These are phyloP conservation scores for Rhyacophila brunnea DNA, from an alignment of 1,140 invertebrate genomes.

Conservation along the genomic window DNA sequence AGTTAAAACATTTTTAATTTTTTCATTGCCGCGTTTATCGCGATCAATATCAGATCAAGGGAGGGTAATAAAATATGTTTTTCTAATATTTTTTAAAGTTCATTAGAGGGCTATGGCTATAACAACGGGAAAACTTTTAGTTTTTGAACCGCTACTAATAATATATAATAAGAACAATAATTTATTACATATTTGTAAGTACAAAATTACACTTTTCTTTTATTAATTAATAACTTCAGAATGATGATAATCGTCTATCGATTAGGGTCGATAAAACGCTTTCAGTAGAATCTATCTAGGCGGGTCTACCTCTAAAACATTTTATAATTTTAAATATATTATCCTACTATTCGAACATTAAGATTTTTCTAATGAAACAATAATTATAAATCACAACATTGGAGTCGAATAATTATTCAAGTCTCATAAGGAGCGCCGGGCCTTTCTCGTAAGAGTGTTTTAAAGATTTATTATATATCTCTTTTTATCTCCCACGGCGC, in stretches of 20 bases:
- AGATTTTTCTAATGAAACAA: conserved; percentile 33
- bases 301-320: conserved; percentile 28
- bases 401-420: conserved; percentile 35
- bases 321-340: conserved; percentile 24
- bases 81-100: too few species aligned
- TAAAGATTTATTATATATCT: too few species aligned
- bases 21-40: too few species aligned
- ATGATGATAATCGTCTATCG: conserved; percentile 14
- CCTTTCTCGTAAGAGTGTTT: too few species aligned
- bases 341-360: conserved; percentile 28
- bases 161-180: not conserved
- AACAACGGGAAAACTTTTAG: too few species aligned
- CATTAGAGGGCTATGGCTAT: too few species aligned
- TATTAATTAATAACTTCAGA: conserved; percentile 7
- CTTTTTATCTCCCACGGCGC: too few species aligned
- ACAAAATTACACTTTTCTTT: conserved; percentile 22
- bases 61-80: too few species aligned
- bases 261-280: conserved; percentile 12
- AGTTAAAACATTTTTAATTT: too few species aligned
- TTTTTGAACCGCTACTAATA: too few species aligned
- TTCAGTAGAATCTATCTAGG: conserved; percentile 24
- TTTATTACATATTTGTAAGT: conserved; percentile 12
- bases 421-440: conserved; percentile 25
- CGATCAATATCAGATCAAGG: too few species aligned
- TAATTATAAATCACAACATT: conserved; percentile 36